Percentiles rank a stretch among this genome's conserved stretches.
Evolutionary conservation across 1,140 invertebrate genomes (phyloP).

Genomic region (Bombus superbus): DNA sequence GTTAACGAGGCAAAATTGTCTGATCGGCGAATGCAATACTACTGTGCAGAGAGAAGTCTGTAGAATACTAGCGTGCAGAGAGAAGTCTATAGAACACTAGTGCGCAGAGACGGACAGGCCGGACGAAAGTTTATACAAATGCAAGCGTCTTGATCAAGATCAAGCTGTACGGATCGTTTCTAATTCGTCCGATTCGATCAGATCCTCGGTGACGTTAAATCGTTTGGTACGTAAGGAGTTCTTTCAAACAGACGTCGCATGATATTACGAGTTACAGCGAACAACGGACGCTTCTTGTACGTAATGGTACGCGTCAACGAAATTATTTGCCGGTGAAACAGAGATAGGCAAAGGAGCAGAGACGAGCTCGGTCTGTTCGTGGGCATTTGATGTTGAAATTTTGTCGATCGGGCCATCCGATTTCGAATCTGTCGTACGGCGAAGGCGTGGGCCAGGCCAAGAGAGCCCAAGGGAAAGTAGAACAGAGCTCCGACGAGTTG

Average conservation of each 20-base stretch:
- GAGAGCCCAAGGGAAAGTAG: slow-evolving; percentile 74
- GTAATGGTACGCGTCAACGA: rapidly evolving
- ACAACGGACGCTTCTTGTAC: no score
- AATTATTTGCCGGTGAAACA: not conserved
- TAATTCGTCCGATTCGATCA: not conserved
- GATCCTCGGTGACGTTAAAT: no score
- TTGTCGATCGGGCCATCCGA: slow-evolving; percentile 31
- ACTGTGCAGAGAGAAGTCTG: no score
- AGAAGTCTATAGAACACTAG: no score
- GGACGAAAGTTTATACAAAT: not conserved
- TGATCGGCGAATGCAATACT: not conserved
- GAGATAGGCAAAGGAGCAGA: not conserved
- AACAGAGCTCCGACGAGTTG: slow-evolving; percentile 61
- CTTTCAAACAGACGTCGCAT: no score
- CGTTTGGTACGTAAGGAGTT: no score
- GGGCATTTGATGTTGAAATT: not conserved
- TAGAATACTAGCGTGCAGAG: no score
- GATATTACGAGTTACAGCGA: no score
- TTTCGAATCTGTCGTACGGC: slow-evolving; percentile 38
- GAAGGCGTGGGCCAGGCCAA: slow-evolving; percentile 58
- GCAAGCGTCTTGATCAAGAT: not conserved
- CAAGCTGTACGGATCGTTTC: not conserved
- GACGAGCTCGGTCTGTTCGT: not conserved
- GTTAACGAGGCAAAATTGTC: not conserved
- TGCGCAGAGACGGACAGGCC: no score